Evolutionary conservation across 23 tunicate species (phyloP), one percentile per base, ranked within the genome.

Genomic region (Styela plicata): DNA sequence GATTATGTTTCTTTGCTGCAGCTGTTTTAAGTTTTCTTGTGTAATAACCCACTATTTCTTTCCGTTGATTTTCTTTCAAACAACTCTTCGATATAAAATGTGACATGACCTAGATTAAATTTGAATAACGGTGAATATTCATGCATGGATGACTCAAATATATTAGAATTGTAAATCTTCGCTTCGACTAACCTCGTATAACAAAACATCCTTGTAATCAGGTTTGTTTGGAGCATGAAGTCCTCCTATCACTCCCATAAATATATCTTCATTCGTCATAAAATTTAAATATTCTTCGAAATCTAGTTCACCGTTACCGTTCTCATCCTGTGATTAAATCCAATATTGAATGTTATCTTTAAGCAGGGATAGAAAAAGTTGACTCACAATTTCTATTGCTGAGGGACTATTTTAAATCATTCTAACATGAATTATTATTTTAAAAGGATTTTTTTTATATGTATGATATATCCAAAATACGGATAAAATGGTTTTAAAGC

Each of bases 271-370:
- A 64, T 86, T 86, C 7, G 90, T 86, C 90, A 86, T 86, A 26
- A 86, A 86, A 63, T 86, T 86, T 22, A 86, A 62, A 73, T 86
- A 86, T 74, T 81, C 90, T 62, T 86, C 90, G 37, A 86, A 86
- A 71, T 86, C 90, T 63, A 86, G 85, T 64, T 86, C 90, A 29
- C 90, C 90, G 70, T 86, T 80, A 24, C 80, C 90, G 52, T 86
- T 86, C 36, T 86, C 85, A 74, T 86, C 90, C 90, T 86, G 31
- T n/a, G n/a, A n/a, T n/a, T n/a, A n/a, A n/a, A n/a, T n/a, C n/a
- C n/a, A 25, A 67, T 18, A 67, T 1, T 67, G 71, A 16, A 22
- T 44, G 13, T 44, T 5, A 5, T 44, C 30, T 29, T 25, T 67
- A 1, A 1, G 22, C 24, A 67, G 71, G 31, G n/a, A n/a, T n/a